Evolutionary conservation across 1,140 invertebrate genomes (phyloP), one percentile per base, ranked within the genome.

Genomic region (Trachymyrmex septentrionalis): DNA sequence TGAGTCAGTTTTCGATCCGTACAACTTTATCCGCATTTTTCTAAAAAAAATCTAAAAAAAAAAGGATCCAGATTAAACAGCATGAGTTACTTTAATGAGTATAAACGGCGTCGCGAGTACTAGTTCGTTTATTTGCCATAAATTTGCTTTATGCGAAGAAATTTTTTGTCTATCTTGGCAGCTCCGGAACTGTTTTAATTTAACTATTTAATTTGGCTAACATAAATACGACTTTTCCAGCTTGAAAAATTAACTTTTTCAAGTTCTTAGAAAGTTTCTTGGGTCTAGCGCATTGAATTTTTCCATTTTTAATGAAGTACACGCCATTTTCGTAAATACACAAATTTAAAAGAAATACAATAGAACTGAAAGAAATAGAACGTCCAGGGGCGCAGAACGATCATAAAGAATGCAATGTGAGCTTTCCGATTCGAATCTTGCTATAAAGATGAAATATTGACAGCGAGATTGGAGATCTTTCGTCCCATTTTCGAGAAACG

Each of bases 381-480:
- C 1, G 1, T n/a, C 50, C 48, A 55, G 30, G 4, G 5, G 9
- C n/a, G 38, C 38, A 16, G 66, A 82, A 72, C 10, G 48, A 61
- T 4, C 30, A 44, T 55, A 59, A 72, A 59, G 66, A 48, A 61
- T 27, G n/a, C 53, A 19, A 59, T n/a, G 19, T 34, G 55, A 30
- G 10, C 38, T 27, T 72, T 82, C 19, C 14, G 21, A 12, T n/a
- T 59, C 12, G 38, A 59, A 19, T 82, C 55, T 48, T 14, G n/a
- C 19, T 19, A 12, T 48, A 30, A 73, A 84, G 80, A 75, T 84
- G 80, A 84, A 57, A 48, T 61, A 84, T 84, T 16, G 80, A 84
- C 80, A 84, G 80, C 80, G 38, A 84, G 69, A 75, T 84, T 75
- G 69, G n/a, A 61, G 59, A 75, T 73, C 55, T 73, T 55, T 48